Evolutionary conservation across 2,113 vertebrate genomes (phyloP).

Genomic region (Cephalopholis sonnerati): DNA sequence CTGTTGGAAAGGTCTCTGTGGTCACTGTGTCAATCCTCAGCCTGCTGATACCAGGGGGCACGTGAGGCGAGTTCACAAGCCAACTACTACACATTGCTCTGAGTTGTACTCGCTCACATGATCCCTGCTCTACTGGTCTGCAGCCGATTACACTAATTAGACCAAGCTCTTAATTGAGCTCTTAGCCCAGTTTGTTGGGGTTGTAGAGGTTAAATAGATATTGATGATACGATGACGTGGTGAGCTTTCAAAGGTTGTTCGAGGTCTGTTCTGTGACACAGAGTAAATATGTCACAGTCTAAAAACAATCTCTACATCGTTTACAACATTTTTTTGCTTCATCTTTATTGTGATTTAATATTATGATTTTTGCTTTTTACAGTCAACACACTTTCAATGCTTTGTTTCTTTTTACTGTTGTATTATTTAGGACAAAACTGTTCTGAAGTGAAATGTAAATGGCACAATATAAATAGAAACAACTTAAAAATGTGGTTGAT

Average conservation of each 20-base stretch:
- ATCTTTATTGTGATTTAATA: not conserved
- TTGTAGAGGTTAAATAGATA: slow-evolving; percentile 58
- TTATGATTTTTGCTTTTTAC: not conserved
- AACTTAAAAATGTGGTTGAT: not conserved
- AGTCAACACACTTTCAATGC: not conserved
- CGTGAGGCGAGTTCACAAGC: slow-evolving; percentile 11
- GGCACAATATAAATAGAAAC: not conserved
- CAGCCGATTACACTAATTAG: slow-evolving; percentile 68
- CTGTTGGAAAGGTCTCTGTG: slow-evolving; percentile 20
- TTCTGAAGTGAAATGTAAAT: not conserved
- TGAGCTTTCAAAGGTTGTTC: not conserved
- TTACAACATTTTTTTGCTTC: not conserved
- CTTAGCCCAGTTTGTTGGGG: slow-evolving; percentile 69
- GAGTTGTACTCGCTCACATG: slow-evolving; percentile 47
- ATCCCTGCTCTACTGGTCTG: slow-evolving; percentile 31
- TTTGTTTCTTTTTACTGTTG: not conserved
- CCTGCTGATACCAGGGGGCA: slow-evolving; percentile 46
- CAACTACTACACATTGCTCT: slow-evolving; percentile 36
- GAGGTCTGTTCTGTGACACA: not conserved
- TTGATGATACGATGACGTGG: slow-evolving; percentile 16
- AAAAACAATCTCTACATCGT: not conserved
- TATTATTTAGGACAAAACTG: not conserved
- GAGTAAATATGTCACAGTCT: not conserved
- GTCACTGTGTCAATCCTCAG: slow-evolving; percentile 60
- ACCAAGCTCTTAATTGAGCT: slow-evolving; percentile 67